These are phyloP conservation scores for Melikaiella ostensackeni DNA, from an alignment of 2,888 invertebrate species.

Conservation along the genomic window DNA sequence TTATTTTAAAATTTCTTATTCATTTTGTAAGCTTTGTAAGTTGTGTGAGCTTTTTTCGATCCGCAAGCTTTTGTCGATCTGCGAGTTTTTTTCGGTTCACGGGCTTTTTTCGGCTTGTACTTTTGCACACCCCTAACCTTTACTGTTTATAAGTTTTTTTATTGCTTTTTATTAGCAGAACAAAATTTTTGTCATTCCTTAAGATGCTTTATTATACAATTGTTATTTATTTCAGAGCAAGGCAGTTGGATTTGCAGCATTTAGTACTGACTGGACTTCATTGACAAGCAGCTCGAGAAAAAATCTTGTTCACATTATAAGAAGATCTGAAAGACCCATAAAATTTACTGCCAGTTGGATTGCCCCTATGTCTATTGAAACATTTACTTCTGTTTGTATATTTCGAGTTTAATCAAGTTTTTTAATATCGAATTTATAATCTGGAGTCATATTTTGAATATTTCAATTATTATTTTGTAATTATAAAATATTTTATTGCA, in stretches of 20 bases:
- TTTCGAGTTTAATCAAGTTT: not conserved
- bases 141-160: no score
- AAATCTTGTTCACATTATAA: constrained; percentile 60
- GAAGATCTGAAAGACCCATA: constrained; percentile 59
- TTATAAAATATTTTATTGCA: not conserved
- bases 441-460: not conserved
- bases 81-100: no score
- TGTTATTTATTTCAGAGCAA: constrained; percentile 53
- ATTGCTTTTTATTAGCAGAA: no score
- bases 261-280: constrained; percentile 61
- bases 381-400: constrained; percentile 54
- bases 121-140: no score
- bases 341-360: constrained; percentile 60
- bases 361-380: constrained; percentile 61
- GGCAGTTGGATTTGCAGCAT: constrained; percentile 57
- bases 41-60: no score
- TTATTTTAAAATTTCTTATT: no score
- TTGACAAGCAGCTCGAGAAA: constrained; percentile 54
- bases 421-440: not conserved
- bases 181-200: no score
- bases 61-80: no score
- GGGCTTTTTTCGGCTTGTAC: no score
- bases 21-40: no score
- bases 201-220: no score
- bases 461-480: not conserved